Conservation (phyloP, 2,888 invertebrate genomes). For the Micropterix aruncella region DNA sequence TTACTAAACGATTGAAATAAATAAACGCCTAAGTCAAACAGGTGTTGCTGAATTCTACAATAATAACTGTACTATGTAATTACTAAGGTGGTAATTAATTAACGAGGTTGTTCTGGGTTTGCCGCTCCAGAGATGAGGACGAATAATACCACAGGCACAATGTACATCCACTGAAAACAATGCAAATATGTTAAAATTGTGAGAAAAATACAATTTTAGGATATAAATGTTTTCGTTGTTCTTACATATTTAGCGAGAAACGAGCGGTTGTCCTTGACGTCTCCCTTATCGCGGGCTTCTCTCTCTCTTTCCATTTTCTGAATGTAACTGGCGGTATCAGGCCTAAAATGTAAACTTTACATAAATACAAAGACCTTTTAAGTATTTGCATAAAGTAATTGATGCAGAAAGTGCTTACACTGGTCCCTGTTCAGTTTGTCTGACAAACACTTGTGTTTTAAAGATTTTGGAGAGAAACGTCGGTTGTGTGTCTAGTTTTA, state of each 20-base stretch:
- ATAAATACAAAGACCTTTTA: constrained; percentile 1
- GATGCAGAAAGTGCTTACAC: too few relatives aligned
- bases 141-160: constrained; percentile 85
- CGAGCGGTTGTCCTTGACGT: constrained; percentile 86
- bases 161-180: constrained; percentile 93
- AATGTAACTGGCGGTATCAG: constrained; percentile 91
- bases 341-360: too few relatives aligned
- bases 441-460: constrained; percentile 65
- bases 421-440: constrained; percentile 71
- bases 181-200: background rate
- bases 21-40: too few relatives aligned
- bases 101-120: constrained; percentile 50
- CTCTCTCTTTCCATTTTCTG: constrained; percentile 87
- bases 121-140: constrained; percentile 79
- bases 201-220: constrained; percentile 3
- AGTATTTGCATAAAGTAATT: too few relatives aligned
- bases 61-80: too few relatives aligned
- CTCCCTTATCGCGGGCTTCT: constrained; percentile 77
- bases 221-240: constrained; percentile 14
- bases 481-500: constrained; percentile 20
- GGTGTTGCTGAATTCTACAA: too few relatives aligned
- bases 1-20: too few relatives aligned
- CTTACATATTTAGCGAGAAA: constrained; percentile 97
- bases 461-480: constrained; percentile 29
- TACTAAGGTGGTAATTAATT: too few relatives aligned